phyloP scores from a whole-genome alignment of 2,113 vertebrate genomes.

The Macrotis lagotis region DNA sequence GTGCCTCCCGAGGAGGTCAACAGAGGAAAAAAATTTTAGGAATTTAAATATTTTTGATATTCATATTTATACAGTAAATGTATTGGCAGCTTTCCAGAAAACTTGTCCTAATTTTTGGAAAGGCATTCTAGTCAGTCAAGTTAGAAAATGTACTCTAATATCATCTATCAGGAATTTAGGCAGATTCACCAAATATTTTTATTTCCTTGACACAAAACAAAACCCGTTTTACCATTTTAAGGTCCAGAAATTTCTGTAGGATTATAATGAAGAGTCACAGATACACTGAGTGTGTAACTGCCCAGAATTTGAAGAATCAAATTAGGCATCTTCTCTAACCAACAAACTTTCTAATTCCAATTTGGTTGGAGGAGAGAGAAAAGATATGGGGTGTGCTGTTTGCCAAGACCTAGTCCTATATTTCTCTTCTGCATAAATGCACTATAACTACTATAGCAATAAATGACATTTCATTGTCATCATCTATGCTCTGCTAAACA shows the following conservation, averaged over 20 bases:
- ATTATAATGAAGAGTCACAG: background rate
- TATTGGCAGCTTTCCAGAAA: slow-evolving; percentile 59
- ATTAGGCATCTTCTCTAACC: background rate
- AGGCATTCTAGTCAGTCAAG: slow-evolving; percentile 50
- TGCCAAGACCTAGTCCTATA: background rate
- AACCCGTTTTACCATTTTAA: slow-evolving; percentile 14
- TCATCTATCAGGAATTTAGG: slow-evolving; percentile 60
- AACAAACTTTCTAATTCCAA: background rate
- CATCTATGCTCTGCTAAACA: background rate
- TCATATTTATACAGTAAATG: slow-evolving; percentile 25
- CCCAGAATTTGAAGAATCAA: background rate
- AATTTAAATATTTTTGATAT: slow-evolving; percentile 40
- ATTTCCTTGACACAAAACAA: slow-evolving; percentile 19
- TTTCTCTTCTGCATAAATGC: slow-evolving; percentile 3
- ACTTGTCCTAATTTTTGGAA: slow-evolving; percentile 57
- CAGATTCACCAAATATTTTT: slow-evolving; percentile 22
- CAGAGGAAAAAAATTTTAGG: slow-evolving; percentile 1
- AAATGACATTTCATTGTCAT: background rate
- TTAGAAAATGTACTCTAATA: slow-evolving; percentile 50
- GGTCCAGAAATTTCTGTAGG: background rate
- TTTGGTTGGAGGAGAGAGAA: background rate
- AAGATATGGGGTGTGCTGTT: background rate
- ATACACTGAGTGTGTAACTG: background rate
- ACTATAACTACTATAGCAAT: background rate
- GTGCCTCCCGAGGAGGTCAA: slow-evolving; percentile 12